Evolutionary conservation across 2,113 vertebrate species (phyloP).

Genomic region (Bungarus multicinctus): DNA sequence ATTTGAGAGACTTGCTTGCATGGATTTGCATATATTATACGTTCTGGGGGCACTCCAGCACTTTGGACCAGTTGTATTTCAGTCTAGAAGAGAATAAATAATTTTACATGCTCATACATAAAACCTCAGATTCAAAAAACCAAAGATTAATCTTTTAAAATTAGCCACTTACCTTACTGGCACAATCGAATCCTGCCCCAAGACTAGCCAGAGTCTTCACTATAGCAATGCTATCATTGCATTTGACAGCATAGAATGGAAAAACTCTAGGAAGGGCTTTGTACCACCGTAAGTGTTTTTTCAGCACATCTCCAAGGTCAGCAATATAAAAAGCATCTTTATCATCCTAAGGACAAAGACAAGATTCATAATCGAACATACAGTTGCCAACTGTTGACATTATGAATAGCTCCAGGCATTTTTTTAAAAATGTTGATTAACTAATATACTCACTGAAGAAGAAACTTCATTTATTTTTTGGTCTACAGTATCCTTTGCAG

Average conservation of each 20-base stretch:
- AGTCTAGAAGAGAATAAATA: conserved; percentile 66
- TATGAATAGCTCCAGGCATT: not conserved
- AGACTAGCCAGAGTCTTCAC: conserved; percentile 85
- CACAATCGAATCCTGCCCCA: conserved; percentile 95
- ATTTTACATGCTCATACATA: not conserved
- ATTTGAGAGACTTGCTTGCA: conserved; percentile 98
- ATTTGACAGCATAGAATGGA: conserved; percentile 96
- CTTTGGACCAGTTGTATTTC: conserved; percentile 95
- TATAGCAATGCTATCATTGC: conserved; percentile 87
- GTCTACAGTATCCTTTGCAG: conserved; percentile 89
- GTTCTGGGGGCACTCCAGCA: conserved; percentile 84
- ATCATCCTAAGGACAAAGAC: conserved; percentile 80
- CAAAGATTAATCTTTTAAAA: fast-evolving
- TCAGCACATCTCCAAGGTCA: conserved; percentile 91
- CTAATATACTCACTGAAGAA: conserved; percentile 77
- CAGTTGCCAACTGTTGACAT: not conserved
- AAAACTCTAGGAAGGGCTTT: conserved; percentile 86
- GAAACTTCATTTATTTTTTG: conserved; percentile 97
- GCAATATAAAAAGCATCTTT: conserved; percentile 96
- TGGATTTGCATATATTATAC: conserved; percentile 98
- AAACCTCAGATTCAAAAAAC: not conserved
- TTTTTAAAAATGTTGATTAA: not conserved
- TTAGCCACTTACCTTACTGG: conserved; percentile 86
- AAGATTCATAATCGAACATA: not conserved
- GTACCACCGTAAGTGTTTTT: conserved; percentile 90